A percentile compares a stretch with the other conserved stretches of the same genome.
Evolutionary conservation across 2,888 invertebrate genomes (phyloP).

Genomic region (Drosophila planitibia): DNA sequence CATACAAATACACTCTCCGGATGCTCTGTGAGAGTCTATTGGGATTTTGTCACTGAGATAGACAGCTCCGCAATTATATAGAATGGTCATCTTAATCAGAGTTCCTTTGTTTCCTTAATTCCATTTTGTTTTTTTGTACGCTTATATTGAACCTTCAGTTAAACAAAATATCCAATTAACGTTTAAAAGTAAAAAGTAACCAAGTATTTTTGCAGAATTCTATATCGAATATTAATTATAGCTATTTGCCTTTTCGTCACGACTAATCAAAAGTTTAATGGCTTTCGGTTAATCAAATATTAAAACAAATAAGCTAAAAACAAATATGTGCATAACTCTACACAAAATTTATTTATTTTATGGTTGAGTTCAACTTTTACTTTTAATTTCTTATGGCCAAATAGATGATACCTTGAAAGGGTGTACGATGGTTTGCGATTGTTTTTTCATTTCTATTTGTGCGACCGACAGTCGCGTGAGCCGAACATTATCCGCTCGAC

Average conservation of each 20-base stretch:
- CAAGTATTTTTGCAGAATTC: neutral
- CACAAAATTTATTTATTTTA: neutral
- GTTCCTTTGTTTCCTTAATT: neutral
- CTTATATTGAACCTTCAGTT: neutral
- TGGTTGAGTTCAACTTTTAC: neutral
- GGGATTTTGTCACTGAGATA: neutral
- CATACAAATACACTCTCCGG: conserved; percentile 26
- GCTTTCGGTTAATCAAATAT: neutral
- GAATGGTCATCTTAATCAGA: neutral
- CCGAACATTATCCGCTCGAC: conserved; percentile 35
- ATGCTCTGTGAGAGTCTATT: neutral
- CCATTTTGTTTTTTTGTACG: neutral
- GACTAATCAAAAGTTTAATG: neutral
- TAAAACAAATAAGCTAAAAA: neutral
- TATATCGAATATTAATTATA: neutral
- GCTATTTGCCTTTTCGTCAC: neutral
- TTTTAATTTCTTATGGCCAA: neutral
- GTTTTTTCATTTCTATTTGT: conserved; percentile 30
- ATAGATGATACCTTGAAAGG: conserved; percentile 3
- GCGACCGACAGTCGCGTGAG: conserved; percentile 53
- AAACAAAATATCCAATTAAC: neutral
- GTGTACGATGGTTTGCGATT: conserved; percentile 4
- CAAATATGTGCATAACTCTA: neutral
- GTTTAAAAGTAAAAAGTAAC: neutral
- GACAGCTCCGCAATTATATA: neutral